phyloP scores from a whole-genome alignment of 2,888 invertebrate genomes.

The Dolomedes plantarius region DNA sequence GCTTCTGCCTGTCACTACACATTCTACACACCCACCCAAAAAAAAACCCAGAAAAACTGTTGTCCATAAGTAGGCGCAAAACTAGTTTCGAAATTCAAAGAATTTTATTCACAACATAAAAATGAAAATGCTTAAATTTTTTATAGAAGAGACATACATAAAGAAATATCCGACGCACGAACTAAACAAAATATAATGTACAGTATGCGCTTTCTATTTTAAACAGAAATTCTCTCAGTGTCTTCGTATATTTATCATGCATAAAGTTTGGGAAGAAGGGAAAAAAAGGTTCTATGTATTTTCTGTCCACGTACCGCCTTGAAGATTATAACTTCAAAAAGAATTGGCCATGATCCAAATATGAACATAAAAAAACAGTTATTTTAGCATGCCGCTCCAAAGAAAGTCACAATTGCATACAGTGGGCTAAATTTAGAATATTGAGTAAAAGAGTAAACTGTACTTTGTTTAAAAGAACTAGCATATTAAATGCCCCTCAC shows the following conservation, averaged over 20 bases:
- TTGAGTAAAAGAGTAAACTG: too few species aligned
- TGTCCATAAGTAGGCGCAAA: too few species aligned
- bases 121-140: not conserved
- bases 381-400: not conserved
- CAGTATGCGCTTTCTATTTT: not conserved
- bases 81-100: not conserved
- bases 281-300: slow-evolving; percentile 23
- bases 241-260: slow-evolving; percentile 2
- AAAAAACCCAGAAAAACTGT: too few species aligned
- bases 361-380: slow-evolving; percentile 35
- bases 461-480: too few species aligned
- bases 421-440: not conserved
- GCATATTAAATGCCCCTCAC: too few species aligned
- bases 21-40: too few species aligned
- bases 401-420: not conserved
- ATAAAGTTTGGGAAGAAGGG: slow-evolving; percentile 15
- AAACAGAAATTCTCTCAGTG: slow-evolving; percentile 1
- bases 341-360: slow-evolving; percentile 39
- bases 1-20: too few species aligned
- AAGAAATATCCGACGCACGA: not conserved
- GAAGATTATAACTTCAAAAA: slow-evolving; percentile 32
- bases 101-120: not conserved
- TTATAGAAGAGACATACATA: not conserved
- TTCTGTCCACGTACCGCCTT: slow-evolving; percentile 9
- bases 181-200: not conserved